These are phyloP conservation scores for Strigops habroptila DNA, from an alignment of 2,113 vertebrate species.

Conservation along the genomic window DNA sequence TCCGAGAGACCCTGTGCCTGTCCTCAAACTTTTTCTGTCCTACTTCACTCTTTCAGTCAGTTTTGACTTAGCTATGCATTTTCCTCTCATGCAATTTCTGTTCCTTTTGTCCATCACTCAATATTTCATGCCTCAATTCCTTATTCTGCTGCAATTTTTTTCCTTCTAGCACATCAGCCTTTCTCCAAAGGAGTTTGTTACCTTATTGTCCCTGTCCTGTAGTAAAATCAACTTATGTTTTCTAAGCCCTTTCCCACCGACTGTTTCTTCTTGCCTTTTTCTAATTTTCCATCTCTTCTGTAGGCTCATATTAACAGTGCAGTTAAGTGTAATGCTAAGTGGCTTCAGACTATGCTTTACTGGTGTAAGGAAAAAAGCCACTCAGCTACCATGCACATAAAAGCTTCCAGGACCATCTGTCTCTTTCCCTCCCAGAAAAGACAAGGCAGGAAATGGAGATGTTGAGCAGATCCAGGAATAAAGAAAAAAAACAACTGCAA, in stretches of 20 bases:
- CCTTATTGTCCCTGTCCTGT: not conserved
- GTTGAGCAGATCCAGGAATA: not conserved
- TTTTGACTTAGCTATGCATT: not conserved
- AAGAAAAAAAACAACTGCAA: not conserved
- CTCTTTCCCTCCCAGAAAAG: not conserved
- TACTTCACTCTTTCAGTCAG: not conserved
- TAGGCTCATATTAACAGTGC: not conserved
- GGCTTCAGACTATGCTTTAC: not conserved
- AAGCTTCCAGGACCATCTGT: not conserved
- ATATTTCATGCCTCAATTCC: not conserved
- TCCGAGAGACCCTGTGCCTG: not conserved
- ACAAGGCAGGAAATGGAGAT: not conserved
- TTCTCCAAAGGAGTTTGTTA: not conserved
- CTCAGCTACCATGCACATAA: not conserved
- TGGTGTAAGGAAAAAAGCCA: not conserved
- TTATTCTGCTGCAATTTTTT: not conserved
- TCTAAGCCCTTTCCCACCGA: not conserved
- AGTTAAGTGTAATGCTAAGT: not conserved
- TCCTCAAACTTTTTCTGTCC: not conserved
- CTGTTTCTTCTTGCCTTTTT: not conserved
- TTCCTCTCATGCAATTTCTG: not conserved
- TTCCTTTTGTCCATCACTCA: not conserved
- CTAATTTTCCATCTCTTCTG: not conserved
- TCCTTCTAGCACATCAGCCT: not conserved
- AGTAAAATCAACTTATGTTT: not conserved